Base-by-base conservation (phyloP, 1,140 invertebrate species). In the Calephelis virginiensis region DNA sequence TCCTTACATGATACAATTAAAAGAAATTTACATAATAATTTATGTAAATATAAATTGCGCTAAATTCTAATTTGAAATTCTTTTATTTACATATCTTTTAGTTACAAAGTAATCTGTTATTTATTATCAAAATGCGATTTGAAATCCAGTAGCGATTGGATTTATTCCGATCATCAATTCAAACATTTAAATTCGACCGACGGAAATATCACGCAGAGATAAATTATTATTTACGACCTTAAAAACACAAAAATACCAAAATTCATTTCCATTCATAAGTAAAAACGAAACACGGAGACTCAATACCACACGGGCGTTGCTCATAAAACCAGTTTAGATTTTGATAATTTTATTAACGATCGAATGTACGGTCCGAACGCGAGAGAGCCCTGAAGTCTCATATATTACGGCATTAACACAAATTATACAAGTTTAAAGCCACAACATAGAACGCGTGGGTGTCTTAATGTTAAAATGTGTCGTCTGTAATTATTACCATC, bases 301-400 rank as follows among this genome's bases (percentile, higher is more conserved):
- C 66, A 63, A 73, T 77, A 77, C 72, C 81, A 75, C 84, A 83
- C 83, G 78, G 83, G 83, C 81, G 81, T 80, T 73, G 73, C 69
- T 78, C 81, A 82, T 83, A 86, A 86, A 91, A 89, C 89, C 86
- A 78, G 86, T 91, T 91, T 89, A 78, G 86, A 91, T 89, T 89
- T 91, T 91, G 89, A 91, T 91, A 89, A 91, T 91, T 91, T 91
- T 91, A 91, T 90, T 91, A 90, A 90, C 83, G 86, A 84, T 80
- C 88, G 79, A 84, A 85, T 80, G 82, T 78, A 82, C 66, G 85
- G 78, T 78, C 79, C 81, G 78, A 74, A 74, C 73, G 74, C 82
- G 78, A 83, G 84, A 76, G 81, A 77, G 75, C 79, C 80, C 83
- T 77, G 81, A 82, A 86, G 74, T 80, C 79, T 83, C 89, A 90